Conservation (phyloP, 2,888 invertebrate genomes). For the Pristionchus mayeri region DNA sequence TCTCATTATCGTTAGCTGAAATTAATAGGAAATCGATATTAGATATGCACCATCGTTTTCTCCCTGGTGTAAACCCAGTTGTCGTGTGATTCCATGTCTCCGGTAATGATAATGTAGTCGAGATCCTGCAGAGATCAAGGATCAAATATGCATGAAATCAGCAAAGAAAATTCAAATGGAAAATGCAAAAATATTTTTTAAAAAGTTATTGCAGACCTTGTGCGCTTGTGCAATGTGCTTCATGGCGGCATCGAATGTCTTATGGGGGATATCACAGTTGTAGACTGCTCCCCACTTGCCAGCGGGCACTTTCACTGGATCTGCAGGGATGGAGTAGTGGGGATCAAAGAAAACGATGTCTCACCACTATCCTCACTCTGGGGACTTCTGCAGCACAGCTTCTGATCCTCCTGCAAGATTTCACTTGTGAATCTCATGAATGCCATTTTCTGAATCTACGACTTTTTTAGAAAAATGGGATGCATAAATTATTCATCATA, state of each 20-base stretch:
- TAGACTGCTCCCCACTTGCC: slow-evolving; percentile 77
- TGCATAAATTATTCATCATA: neutral
- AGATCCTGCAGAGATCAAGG: neutral
- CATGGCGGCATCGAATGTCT: slow-evolving; percentile 76
- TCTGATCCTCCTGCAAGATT: neutral
- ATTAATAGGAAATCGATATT: too few species aligned
- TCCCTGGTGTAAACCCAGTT: too few species aligned
- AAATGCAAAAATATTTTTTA: too few species aligned
- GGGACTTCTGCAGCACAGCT: slow-evolving; percentile 66
- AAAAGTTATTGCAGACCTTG: too few species aligned
- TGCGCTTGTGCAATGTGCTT: slow-evolving; percentile 74
- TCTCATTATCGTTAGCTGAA: too few species aligned
- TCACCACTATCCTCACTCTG: neutral
- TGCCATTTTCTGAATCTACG: neutral
- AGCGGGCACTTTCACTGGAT: slow-evolving; percentile 60
- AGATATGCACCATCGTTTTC: too few species aligned
- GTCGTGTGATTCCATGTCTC: too few species aligned
- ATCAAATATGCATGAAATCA: neutral
- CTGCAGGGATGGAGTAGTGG: neutral
- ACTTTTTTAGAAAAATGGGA: neutral
- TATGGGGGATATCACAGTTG: slow-evolving; percentile 77
- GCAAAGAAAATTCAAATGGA: too few species aligned
- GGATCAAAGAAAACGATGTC: neutral
- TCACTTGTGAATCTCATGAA: neutral
- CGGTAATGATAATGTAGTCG: too few species aligned